phyloP scores from a whole-genome alignment of 2,113 vertebrate species.

The Paramisgurnus dabryanus region DNA sequence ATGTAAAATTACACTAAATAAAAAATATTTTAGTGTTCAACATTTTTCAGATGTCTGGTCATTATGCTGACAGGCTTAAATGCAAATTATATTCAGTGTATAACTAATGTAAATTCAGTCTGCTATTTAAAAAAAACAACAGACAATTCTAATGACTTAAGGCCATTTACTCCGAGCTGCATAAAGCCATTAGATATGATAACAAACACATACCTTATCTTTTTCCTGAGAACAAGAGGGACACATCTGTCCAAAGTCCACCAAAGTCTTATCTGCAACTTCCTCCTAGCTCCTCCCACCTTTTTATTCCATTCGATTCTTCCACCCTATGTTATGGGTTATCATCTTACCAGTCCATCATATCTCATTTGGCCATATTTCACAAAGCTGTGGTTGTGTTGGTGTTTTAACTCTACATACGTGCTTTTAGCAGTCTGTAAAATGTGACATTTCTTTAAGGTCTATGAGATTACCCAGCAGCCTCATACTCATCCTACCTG shows the following conservation, averaged over 20 bases:
- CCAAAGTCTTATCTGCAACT: not conserved
- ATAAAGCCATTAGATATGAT: not conserved
- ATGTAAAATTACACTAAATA: too few species aligned
- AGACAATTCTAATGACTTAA: too few species aligned
- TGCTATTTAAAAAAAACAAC: not conserved
- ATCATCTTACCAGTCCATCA: not conserved
- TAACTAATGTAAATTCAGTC: not conserved
- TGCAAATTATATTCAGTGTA: not conserved
- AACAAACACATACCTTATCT: slow-evolving; percentile 9
- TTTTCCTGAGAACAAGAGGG: not conserved
- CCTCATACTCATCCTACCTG: not conserved
- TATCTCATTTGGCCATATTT: not conserved
- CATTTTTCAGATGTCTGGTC: too few species aligned
- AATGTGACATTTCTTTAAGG: not conserved
- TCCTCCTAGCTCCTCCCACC: not conserved
- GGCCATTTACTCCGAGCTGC: not conserved
- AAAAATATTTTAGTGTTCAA: too few species aligned
- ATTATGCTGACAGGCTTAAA: not conserved
- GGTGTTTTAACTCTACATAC: too few species aligned
- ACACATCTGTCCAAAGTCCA: not conserved
- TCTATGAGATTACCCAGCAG: not conserved
- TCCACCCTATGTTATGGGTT: too few species aligned
- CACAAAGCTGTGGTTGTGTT: too few species aligned
- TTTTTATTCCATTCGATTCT: too few species aligned
- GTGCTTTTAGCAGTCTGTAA: not conserved